Evolutionary conservation across 2,797 vertebrate species (phyloP).

Genomic region (Lagodon rhomboides): DNA sequence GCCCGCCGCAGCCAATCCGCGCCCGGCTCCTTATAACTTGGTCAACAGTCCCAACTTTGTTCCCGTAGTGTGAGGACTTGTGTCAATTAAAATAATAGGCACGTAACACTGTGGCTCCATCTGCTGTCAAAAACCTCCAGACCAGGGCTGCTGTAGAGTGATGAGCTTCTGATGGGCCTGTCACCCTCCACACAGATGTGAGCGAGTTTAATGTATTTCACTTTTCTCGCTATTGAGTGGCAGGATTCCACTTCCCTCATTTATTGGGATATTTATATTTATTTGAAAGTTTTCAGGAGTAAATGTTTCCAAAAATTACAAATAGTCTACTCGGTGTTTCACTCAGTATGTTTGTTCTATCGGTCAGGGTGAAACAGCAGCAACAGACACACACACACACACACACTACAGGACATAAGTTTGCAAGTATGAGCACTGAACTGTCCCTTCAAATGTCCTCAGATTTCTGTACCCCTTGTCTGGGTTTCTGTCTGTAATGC

Average conservation of each 20-base stretch:
- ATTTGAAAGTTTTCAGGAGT: background rate
- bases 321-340: background rate
- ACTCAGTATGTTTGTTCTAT: background rate
- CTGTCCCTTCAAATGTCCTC: too few relatives aligned
- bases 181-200: background rate
- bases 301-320: background rate
- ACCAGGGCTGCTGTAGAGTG: background rate
- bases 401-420: background rate
- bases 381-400: background rate
- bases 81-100: slow-evolving; percentile 29
- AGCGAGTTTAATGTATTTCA: background rate
- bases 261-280: background rate
- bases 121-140: slow-evolving; percentile 71
- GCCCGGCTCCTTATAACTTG: slow-evolving; percentile 13
- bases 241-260: background rate
- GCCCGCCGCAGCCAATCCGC: slow-evolving; percentile 67
- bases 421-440: too few relatives aligned
- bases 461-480: too few relatives aligned
- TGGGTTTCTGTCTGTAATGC: background rate
- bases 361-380: background rate
- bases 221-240: background rate
- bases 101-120: slow-evolving; percentile 75
- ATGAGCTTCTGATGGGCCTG: background rate
- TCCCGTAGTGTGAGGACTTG: background rate
- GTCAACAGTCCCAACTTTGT: slow-evolving; percentile 32